These are phyloP conservation scores for Timema cristinae DNA, from an alignment of 2,888 invertebrate genomes.

Conservation along the genomic window DNA sequence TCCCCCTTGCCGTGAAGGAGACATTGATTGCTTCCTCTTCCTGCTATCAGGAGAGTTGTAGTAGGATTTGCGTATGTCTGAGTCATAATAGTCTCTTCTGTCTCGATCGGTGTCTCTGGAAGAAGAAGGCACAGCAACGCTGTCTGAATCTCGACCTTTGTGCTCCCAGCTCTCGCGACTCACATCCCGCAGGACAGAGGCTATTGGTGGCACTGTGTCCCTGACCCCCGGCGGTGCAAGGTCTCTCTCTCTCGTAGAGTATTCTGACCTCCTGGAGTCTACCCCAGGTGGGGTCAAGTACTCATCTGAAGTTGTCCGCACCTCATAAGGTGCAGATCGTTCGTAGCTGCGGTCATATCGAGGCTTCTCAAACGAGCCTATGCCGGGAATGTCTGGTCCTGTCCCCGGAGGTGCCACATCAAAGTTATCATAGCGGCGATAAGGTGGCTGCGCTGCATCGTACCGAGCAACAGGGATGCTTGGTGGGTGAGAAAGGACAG, in stretches of 20 bases:
- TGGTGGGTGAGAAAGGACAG: slow-evolving; percentile 16
- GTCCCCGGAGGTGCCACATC: slow-evolving; percentile 29
- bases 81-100: slow-evolving; percentile 21
- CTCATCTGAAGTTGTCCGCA: slow-evolving; percentile 13
- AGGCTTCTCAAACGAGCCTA: slow-evolving; percentile 21
- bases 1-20: slow-evolving; percentile 19
- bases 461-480: slow-evolving; percentile 1
- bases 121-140: slow-evolving; percentile 25
- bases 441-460: neutral
- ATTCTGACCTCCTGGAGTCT: slow-evolving; percentile 14
- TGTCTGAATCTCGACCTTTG: slow-evolving; percentile 37
- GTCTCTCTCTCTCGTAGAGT: slow-evolving; percentile 11
- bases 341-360: slow-evolving; percentile 24
- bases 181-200: slow-evolving; percentile 22
- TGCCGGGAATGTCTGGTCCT: slow-evolving; percentile 28
- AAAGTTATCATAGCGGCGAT: slow-evolving; percentile 23
- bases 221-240: slow-evolving; percentile 20
- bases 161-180: slow-evolving; percentile 39
- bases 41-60: slow-evolving; percentile 24
- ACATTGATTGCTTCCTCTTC: slow-evolving; percentile 18
- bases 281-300: slow-evolving; percentile 26
- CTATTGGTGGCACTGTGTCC: slow-evolving; percentile 19
- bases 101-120: slow-evolving; percentile 40
- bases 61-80: slow-evolving; percentile 20
- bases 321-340: slow-evolving; percentile 12